Conservation (phyloP, 1,140 invertebrate species). For the Teleopsis dalmanni region DNA sequence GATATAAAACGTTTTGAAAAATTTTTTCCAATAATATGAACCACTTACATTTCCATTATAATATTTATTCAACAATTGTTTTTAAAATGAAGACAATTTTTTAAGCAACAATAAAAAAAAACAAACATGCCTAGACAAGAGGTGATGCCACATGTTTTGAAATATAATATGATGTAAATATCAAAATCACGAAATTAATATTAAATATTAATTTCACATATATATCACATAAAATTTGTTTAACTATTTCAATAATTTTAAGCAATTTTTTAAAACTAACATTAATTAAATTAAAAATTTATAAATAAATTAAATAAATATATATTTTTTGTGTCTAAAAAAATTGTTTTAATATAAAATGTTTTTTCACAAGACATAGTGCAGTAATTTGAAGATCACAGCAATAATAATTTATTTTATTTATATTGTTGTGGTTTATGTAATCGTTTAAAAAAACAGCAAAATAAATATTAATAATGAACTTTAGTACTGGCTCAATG, state of each 20-base stretch:
- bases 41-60: constrained; percentile 17
- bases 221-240: not conserved
- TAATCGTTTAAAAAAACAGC: too few species aligned
- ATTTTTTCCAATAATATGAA: not conserved
- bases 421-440: too few species aligned
- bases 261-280: not conserved
- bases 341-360: too few species aligned
- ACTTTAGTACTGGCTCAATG: too few species aligned
- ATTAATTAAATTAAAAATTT: not conserved
- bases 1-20: not conserved
- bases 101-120: not conserved
- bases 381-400: too few species aligned
- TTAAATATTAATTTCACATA: not conserved
- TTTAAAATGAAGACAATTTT: not conserved
- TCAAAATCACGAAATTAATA: not conserved
- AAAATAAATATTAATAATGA: too few species aligned
- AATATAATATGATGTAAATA: not conserved
- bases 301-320: not conserved
- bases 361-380: too few species aligned
- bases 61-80: not conserved
- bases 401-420: too few species aligned
- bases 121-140: not conserved
- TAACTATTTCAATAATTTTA: not conserved
- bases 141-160: not conserved
- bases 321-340: not conserved